These are phyloP conservation scores for Hyles vespertilio DNA, from an alignment of 1,140 invertebrate species.

Conservation along the genomic window DNA sequence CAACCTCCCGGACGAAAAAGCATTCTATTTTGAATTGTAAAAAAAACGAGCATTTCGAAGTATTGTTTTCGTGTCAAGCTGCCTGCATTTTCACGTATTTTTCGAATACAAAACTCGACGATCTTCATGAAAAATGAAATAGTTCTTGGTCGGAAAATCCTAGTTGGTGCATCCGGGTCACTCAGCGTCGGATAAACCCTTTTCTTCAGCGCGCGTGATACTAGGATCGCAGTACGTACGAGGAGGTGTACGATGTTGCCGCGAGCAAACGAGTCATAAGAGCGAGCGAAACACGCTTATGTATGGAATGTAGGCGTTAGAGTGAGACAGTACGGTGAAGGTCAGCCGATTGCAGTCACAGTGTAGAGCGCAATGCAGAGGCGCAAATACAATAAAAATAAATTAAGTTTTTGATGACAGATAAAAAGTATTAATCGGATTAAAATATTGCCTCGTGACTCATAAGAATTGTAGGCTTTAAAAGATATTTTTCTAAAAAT, in stretches of 20 bases:
- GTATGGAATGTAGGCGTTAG: constrained; percentile 55
- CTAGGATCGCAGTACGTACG: constrained; percentile 55
- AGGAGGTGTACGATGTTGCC: constrained; percentile 49
- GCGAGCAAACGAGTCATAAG: constrained; percentile 22
- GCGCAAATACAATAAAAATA: too few relatives aligned
- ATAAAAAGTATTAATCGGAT: too few relatives aligned
- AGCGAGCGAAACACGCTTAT: constrained; percentile 52
- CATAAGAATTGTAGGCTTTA: too few relatives aligned
- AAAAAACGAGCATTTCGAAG: too few relatives aligned
- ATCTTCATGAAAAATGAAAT: constrained; percentile 52
- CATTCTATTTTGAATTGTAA: too few relatives aligned
- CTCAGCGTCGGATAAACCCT: constrained; percentile 73
- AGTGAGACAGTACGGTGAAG: constrained; percentile 56
- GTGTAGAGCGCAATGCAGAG: constrained; percentile 28
- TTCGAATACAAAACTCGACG: constrained; percentile 14
- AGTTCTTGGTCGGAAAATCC: constrained; percentile 52
- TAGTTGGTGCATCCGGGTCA: constrained; percentile 48
- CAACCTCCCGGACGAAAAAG: too few relatives aligned
- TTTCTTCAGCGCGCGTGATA: constrained; percentile 75
- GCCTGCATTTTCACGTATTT: not conserved
- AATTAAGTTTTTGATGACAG: too few relatives aligned
- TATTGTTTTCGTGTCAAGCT: too few relatives aligned
- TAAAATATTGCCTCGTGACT: too few relatives aligned
- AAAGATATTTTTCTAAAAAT: too few relatives aligned
- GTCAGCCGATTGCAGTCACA: constrained; percentile 61